A percentile compares a stretch with the other conserved stretches of the same genome.
Evolutionary conservation across 2,888 invertebrate species (phyloP).

Genomic region (Mycogona germanica): DNA sequence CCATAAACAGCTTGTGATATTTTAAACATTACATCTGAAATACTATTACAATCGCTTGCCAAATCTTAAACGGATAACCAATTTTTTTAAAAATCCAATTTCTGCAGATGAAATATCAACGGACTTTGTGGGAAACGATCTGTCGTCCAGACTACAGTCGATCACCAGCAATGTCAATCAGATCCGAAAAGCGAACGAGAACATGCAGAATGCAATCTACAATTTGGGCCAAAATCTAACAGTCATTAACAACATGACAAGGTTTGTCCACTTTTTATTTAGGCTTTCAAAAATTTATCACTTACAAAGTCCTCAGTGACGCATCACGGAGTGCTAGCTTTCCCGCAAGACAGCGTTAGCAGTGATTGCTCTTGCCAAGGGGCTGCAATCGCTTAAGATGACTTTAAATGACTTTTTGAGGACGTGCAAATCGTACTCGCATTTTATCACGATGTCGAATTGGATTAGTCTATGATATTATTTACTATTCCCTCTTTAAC

Average conservation of each 20-base stretch:
- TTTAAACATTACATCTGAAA: not conserved
- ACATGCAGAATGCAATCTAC: constrained; percentile 9
- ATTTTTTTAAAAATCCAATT: not conserved
- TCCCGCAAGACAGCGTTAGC: too few relatives aligned
- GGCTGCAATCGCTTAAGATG: too few relatives aligned
- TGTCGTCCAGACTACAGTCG: constrained; percentile 4
- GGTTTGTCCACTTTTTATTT: constrained; percentile 3
- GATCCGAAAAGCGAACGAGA: constrained; percentile 12
- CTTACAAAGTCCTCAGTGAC: too few relatives aligned
- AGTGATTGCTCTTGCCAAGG: too few relatives aligned
- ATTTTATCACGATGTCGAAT: too few relatives aligned
- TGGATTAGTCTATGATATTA: too few relatives aligned
- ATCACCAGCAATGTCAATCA: constrained; percentile 11
- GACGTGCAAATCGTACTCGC: too few relatives aligned
- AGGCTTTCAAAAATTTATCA: too few relatives aligned
- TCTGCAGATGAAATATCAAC: not conserved
- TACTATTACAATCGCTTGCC: not conserved
- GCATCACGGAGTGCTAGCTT: too few relatives aligned
- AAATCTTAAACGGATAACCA: not conserved
- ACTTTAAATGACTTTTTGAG: too few relatives aligned
- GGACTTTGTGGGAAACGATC: not conserved
- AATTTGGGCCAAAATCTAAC: constrained; percentile 11
- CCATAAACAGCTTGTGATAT: not conserved
- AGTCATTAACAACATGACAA: constrained; percentile 16
- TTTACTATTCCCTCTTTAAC: too few relatives aligned